Base-by-base conservation (phyloP, 2,888 invertebrate species). In the Epinotia demarniana region DNA sequence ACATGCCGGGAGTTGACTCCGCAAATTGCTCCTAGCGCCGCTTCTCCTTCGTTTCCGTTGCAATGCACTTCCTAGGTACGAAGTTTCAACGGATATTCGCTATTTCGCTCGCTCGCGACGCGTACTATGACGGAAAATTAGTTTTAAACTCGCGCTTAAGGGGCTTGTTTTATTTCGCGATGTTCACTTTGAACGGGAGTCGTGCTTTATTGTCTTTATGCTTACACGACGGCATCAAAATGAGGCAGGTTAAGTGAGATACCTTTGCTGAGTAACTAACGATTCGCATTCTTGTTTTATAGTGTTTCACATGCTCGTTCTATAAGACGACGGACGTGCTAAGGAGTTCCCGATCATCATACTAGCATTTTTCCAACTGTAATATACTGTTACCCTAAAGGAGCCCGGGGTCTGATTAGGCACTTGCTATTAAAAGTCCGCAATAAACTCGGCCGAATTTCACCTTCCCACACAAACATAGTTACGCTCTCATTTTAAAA, bases 1-100 rank as follows among this genome's bases (percentile, higher is more conserved):
- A 60, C 70, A 69, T 63, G 69, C 63, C 43, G 61, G 64, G 75
- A 64, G 78, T 73, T 73, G 73, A 76, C 78, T 78, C 72, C 73
- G 72, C 79, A 78, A 81, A 77, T 84, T 82, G 83, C 80, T 79
- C 79, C 77, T 81, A 77, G 49, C 27, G 9, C 79, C 39, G 72
- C 62, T 49, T 33, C 61, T 80, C 78, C 80, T 80, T 79, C 73
- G 80, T 82, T 86, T 84, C 85, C 85, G 85, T 81, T 81, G 80
- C 77, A 76, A 80, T 83, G 81, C 81, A 84, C 80, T 84, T 83
- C 82, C 81, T 82, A 81, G 70, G 61, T 63, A 39, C 23, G 18
- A 80, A 79, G 78, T 79, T 79, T 73, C 68, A 74, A 27, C 72
- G 72, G 75, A 77, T 77, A 78, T 77, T 75, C 75, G 63, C 75